Conservation (phyloP, 1,140 invertebrate species). For the Glomeris maerens region DNA sequence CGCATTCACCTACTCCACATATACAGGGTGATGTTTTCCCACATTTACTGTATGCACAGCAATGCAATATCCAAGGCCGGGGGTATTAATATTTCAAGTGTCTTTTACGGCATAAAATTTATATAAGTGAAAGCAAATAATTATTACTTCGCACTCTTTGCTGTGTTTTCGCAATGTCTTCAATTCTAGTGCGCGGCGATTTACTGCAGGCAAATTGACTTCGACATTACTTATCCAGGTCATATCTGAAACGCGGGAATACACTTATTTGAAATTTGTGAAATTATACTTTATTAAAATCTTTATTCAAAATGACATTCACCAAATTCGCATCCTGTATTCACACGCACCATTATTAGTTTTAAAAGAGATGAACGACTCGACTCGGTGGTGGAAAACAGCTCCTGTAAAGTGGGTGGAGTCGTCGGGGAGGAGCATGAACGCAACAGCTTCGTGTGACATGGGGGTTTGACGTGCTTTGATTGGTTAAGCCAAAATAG, state of each 20-base stretch:
- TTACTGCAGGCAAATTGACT: constrained; percentile 44
- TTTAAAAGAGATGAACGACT: too few relatives aligned
- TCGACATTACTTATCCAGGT: constrained; percentile 39
- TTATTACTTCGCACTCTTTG: constrained; percentile 2
- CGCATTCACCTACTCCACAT: too few relatives aligned
- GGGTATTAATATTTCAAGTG: constrained; percentile 13
- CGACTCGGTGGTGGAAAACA: too few relatives aligned
- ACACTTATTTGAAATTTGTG: not conserved
- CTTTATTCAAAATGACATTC: not conserved
- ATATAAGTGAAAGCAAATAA: constrained; percentile 1
- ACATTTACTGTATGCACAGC: constrained; percentile 1
- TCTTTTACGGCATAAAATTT: not conserved
- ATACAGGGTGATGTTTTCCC: constrained; percentile 15
- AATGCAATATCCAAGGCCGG: constrained; percentile 7
- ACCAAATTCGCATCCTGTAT: not conserved
- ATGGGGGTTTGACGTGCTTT: too few relatives aligned
- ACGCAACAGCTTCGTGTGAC: too few relatives aligned
- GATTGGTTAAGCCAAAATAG: too few relatives aligned
- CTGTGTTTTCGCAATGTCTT: constrained; percentile 16
- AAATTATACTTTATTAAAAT: not conserved
- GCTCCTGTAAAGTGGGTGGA: too few relatives aligned
- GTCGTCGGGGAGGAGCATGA: too few relatives aligned
- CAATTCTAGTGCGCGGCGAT: constrained; percentile 31
- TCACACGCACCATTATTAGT: too few relatives aligned
- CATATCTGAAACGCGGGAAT: constrained; percentile 36